Base-by-base conservation (phyloP, 2,113 vertebrate species). In the Crotalus tigris region DNA sequence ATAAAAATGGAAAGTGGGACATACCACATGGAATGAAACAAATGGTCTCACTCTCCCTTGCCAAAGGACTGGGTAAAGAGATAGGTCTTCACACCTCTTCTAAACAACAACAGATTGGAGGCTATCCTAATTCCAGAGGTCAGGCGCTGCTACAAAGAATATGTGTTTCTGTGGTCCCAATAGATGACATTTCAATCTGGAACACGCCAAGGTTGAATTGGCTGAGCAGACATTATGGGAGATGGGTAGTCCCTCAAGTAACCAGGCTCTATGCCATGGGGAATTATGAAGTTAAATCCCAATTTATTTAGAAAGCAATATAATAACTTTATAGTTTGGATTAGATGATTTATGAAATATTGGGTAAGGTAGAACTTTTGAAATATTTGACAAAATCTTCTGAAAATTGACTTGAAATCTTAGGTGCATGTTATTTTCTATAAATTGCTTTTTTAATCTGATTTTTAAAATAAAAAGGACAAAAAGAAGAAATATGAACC, bases 401-500 rank as follows among this genome's bases (percentile, higher is more conserved):
- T 39, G 3, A 33, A 39, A 21, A 0, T 44, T 44, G 33, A 21
- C 17, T 44, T 44, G 1, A 19, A 23, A 81, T 81, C n/a, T 21
- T 44, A 23, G 15, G 44, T 81, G 0, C 33, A 81, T 5, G 44
- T 9, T 81, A 44, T 17, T 81, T 81, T 44, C 3, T 81, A 44
- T 81, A 81, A 44, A 81, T 81, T 81, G 39, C 46, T 88, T 10
- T 87, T 5, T 15, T 69, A 69, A 0, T 3, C 95, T 24, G 61
- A 86, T 91, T 96, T 90, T 6, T 88, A 89, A 91, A 95, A 93
- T 92, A 81, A 53, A 61, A 96, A 99, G 99, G 99, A 99, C 96
- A 99, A 99, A 98, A 99, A 99, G 94, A 99, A 99, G 97, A 99
- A 99, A 95, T 99, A 99, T 2, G 99, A 99, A 94, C 99, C 99